These are phyloP conservation scores for Formica aserva DNA, from an alignment of 2,888 invertebrate genomes.

Conservation along the genomic window DNA sequence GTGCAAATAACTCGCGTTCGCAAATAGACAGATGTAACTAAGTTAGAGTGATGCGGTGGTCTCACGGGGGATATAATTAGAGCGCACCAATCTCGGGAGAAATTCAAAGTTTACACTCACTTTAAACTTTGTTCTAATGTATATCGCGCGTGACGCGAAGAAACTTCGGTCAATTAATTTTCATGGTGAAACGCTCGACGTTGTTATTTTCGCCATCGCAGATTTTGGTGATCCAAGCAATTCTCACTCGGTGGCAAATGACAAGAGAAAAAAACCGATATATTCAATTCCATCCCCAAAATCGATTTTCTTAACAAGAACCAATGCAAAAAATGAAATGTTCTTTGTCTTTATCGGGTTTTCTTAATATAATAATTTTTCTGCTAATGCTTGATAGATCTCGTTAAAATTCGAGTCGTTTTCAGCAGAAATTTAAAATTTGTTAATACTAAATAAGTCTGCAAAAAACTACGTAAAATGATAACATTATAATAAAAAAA, in stretches of 20 bases:
- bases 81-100: slow-evolving; percentile 39
- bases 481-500: no score
- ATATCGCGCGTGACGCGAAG: slow-evolving; percentile 27
- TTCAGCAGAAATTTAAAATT: background rate
- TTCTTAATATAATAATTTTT: background rate
- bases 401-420: background rate
- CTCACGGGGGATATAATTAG: slow-evolving; percentile 34
- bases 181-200: background rate
- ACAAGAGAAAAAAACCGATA: background rate
- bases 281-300: background rate
- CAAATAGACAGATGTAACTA: slow-evolving; percentile 18
- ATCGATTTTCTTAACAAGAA: background rate
- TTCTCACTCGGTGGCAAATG: background rate
- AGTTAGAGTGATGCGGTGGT: slow-evolving; percentile 13
- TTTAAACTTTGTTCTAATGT: slow-evolving; percentile 50
- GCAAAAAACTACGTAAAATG: no score
- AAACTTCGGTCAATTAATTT: slow-evolving; percentile 41
- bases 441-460: no score
- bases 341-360: background rate
- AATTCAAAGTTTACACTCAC: slow-evolving; percentile 47
- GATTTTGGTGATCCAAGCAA: slow-evolving; percentile 13
- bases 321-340: background rate
- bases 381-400: background rate
- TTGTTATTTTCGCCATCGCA: background rate
- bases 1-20: slow-evolving; percentile 16